phyloP scores from a whole-genome alignment of 2,113 vertebrate species.

The Riparia riparia region DNA sequence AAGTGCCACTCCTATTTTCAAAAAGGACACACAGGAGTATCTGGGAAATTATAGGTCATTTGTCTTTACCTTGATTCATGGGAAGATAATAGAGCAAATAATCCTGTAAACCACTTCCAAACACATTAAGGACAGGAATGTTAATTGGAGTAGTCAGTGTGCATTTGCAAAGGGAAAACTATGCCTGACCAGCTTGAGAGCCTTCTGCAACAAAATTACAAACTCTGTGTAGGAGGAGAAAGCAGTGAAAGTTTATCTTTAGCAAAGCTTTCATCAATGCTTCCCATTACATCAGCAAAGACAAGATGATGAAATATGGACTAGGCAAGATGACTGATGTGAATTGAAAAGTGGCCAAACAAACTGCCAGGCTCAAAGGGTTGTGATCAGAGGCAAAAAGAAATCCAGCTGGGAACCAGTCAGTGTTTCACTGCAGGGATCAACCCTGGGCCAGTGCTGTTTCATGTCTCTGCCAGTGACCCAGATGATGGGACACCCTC shows the following conservation, averaged over 20 bases:
- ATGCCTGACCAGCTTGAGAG: not conserved
- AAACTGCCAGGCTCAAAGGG: not conserved
- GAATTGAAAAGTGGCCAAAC: not conserved
- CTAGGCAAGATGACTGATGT: not conserved
- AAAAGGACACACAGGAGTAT: not conserved
- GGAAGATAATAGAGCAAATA: not conserved
- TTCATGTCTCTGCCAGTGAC: not conserved
- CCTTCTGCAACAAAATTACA: not conserved
- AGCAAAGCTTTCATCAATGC: not conserved
- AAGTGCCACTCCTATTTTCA: not conserved
- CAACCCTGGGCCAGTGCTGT: not conserved
- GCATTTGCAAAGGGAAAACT: not conserved
- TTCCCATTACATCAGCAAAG: not conserved
- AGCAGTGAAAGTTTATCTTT: not conserved
- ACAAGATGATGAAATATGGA: not conserved
- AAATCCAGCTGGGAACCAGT: not conserved
- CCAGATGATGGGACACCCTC: not conserved
- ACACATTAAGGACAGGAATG: not conserved
- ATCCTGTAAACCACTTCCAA: not conserved
- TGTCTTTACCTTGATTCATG: not conserved
- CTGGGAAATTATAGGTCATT: not conserved
- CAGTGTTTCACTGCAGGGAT: not conserved
- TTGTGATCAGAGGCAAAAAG: not conserved
- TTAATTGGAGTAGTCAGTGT: not conserved
- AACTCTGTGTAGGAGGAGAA: not conserved